Evolutionary conservation across 2,888 invertebrate species (phyloP).

Genomic region (Maniola hyperantus): DNA sequence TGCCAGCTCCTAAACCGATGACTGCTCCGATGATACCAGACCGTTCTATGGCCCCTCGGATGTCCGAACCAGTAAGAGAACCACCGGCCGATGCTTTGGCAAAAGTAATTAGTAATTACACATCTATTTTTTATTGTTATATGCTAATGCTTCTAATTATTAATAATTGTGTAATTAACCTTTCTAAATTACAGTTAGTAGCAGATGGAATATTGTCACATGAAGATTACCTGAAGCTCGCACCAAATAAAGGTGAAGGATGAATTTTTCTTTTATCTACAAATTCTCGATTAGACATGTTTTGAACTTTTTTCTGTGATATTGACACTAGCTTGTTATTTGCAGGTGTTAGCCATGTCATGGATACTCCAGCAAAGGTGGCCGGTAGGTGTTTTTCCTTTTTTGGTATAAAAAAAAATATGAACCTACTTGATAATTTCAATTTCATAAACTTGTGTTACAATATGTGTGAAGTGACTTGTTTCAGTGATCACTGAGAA

Average conservation of each 20-base stretch:
- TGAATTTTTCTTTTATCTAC: background rate
- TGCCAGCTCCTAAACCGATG: constrained; percentile 50
- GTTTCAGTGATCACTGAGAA: no score
- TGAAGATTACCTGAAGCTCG: constrained; percentile 73
- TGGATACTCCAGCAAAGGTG: constrained; percentile 57
- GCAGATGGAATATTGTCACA: constrained; percentile 75
- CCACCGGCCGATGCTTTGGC: constrained; percentile 71
- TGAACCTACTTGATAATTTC: background rate
- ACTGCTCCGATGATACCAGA: constrained; percentile 41
- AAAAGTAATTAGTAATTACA: constrained; percentile 75
- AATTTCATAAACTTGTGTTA: no score
- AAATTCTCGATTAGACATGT: background rate
- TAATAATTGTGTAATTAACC: constrained; percentile 25
- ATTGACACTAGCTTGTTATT: constrained; percentile 43
- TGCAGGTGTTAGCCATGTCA: constrained; percentile 58
- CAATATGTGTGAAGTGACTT: no score
- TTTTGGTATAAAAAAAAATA: background rate
- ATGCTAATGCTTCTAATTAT: background rate
- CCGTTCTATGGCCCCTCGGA: background rate
- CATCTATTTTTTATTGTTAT: constrained; percentile 15
- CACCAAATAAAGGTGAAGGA: constrained; percentile 69
- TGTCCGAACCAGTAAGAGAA: constrained; percentile 20
- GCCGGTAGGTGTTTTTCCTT: constrained; percentile 57
- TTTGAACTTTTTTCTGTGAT: constrained; percentile 2
- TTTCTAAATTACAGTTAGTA: constrained; percentile 67